Evolutionary conservation across 2,888 invertebrate genomes (phyloP).

Genomic region (Hypomecis punctinalis): DNA sequence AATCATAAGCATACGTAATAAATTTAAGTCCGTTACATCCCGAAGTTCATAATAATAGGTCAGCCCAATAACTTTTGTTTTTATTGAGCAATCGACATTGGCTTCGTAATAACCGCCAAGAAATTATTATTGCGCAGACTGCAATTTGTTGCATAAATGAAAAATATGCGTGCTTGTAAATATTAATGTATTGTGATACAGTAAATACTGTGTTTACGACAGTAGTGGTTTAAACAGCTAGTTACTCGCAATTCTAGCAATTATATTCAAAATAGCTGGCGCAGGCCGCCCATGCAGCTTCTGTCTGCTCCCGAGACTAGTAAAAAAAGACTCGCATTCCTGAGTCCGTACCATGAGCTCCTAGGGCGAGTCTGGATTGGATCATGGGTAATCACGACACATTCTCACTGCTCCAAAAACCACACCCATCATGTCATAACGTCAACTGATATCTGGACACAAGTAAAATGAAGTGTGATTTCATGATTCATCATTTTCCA

Average conservation of each 20-base stretch:
- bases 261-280: constrained; percentile 64
- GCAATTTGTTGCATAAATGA: constrained; percentile 36
- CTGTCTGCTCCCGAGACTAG: constrained; percentile 31
- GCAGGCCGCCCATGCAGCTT: constrained; percentile 56
- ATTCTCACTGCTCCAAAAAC: too few species aligned
- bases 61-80: constrained; percentile 25
- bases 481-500: too few species aligned
- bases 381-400: too few species aligned
- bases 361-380: too few species aligned
- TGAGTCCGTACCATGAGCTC: too few species aligned
- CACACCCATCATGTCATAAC: too few species aligned
- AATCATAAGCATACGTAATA: background rate
- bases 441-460: too few species aligned
- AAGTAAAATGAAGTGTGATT: too few species aligned
- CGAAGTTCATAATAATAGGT: constrained; percentile 25
- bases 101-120: constrained; percentile 25
- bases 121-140: constrained; percentile 15
- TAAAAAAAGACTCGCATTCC: constrained; percentile 29
- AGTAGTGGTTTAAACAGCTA: constrained; percentile 50
- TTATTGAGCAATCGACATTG: constrained; percentile 30
- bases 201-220: constrained; percentile 53
- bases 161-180: constrained; percentile 38
- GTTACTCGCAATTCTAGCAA: constrained; percentile 54
- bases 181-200: constrained; percentile 42
- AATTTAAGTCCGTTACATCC: constrained; percentile 14